These are phyloP conservation scores for Pristis pectinata DNA, from an alignment of 2,797 vertebrate genomes.

Conservation along the genomic window DNA sequence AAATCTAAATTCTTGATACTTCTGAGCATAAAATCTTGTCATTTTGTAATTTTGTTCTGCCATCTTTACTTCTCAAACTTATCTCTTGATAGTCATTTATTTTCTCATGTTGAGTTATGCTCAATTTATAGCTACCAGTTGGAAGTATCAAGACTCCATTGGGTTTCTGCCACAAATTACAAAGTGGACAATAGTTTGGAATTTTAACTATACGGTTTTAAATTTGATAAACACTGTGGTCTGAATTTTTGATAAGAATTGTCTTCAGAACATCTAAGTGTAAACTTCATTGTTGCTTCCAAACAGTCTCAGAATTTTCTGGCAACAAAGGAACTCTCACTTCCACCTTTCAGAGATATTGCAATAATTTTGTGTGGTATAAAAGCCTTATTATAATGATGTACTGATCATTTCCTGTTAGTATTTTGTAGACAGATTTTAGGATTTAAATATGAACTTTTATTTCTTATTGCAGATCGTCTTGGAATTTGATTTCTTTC, in stretches of 20 bases:
- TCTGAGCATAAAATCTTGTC: neutral
- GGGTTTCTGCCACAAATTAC: neutral
- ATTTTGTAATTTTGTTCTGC: neutral
- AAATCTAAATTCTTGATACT: neutral
- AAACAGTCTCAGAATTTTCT: neutral
- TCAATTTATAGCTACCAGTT: neutral
- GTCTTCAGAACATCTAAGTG: neutral
- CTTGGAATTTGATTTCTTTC: slow-evolving; percentile 31
- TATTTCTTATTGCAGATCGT: slow-evolving; percentile 12
- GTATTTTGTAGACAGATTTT: neutral
- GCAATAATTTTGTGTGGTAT: neutral
- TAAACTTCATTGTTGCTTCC: neutral
- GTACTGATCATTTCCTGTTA: neutral
- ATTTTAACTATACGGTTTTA: too few relatives aligned
- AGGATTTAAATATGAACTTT: neutral
- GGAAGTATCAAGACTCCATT: neutral
- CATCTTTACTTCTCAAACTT: neutral
- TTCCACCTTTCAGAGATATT: neutral
- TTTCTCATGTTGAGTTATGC: neutral
- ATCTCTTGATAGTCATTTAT: neutral
- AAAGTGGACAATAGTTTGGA: neutral
- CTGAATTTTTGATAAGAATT: neutral
- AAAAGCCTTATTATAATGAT: neutral
- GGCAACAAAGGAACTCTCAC: neutral
- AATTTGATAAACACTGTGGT: too few relatives aligned